Evolutionary conservation across 23 tunicate genomes (phyloP), one percentile per base, ranked within the genome.

Genomic region (Halocynthia roretzi): DNA sequence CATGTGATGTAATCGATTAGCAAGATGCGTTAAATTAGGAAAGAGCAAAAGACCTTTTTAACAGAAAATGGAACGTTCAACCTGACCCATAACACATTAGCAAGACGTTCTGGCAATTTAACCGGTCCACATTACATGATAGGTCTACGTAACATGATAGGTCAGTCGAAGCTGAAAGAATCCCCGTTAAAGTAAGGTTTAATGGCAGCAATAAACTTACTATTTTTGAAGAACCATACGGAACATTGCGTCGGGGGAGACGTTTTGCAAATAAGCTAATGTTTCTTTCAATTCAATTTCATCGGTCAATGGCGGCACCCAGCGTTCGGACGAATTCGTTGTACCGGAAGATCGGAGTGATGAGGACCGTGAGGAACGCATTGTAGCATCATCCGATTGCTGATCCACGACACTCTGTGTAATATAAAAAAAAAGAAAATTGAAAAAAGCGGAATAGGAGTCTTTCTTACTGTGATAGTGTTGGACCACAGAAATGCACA

Each of bases 231-330:
- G 75, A 50, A 83, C 93, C 56, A 57, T 80, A 0, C 98, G 81
- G 50, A 92, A 86, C 76, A 92, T 21, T 6, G 98, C 98, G 52
- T 92, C 98, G 8, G 86, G 92, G 22, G 83, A 76, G 19, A 82
- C 81, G 62, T 80, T 75, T 22, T 83, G 81, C 58, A 92, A 80
- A 60, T 57, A 60, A 7, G 85, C 44, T 22, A 92, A n/a, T 5
- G 81, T 92, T 6, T 86, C 87, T 21, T 75, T 74, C 67, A 74
- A 54, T 54, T 74, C 78, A 21, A 5, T 19, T 54, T 74, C 78
- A 4, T 74, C 78, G 19, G 56, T 64, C 10, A 53, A 50, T 11
- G 78, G 56, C 5, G 78, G 78, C 19, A 74, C 78, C 78, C 55
- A 50, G 63, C 21, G 55, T 10, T 74, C 78, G 5, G 78, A 71